Evolutionary conservation across 1,140 invertebrate genomes (phyloP).

Genomic region (Leptinotarsa undecemlineata): DNA sequence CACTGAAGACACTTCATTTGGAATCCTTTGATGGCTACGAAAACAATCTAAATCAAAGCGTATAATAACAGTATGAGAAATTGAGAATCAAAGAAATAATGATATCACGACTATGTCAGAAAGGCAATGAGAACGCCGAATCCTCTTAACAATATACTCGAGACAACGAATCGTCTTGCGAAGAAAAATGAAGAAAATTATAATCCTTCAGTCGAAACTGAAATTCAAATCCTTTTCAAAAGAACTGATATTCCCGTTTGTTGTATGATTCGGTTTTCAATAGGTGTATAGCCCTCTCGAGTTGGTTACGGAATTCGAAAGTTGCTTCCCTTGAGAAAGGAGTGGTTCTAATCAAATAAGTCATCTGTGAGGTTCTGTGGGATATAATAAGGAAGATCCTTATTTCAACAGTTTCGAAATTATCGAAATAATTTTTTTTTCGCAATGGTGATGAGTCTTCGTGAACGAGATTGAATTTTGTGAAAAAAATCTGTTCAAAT

Average conservation of each 20-base stretch:
- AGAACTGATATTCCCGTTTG: not conserved
- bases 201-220: not conserved
- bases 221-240: not conserved
- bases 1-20: not conserved
- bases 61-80: not conserved
- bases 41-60: not conserved
- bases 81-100: not conserved
- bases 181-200: not conserved
- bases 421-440: too few relatives aligned
- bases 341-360: too few relatives aligned
- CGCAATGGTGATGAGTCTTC: too few relatives aligned
- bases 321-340: too few relatives aligned
- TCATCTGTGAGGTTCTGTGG: too few relatives aligned
- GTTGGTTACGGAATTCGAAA: too few relatives aligned
- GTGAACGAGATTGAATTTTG: too few relatives aligned
- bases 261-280: not conserved
- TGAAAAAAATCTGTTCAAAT: too few relatives aligned
- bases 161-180: not conserved
- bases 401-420: too few relatives aligned
- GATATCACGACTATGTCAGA: not conserved
- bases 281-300: too few relatives aligned
- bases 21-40: not conserved
- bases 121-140: not conserved
- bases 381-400: too few relatives aligned
- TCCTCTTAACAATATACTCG: not conserved